Evolutionary conservation across 1,140 invertebrate genomes (phyloP).

Genomic region (Drosophila mauritiana): DNA sequence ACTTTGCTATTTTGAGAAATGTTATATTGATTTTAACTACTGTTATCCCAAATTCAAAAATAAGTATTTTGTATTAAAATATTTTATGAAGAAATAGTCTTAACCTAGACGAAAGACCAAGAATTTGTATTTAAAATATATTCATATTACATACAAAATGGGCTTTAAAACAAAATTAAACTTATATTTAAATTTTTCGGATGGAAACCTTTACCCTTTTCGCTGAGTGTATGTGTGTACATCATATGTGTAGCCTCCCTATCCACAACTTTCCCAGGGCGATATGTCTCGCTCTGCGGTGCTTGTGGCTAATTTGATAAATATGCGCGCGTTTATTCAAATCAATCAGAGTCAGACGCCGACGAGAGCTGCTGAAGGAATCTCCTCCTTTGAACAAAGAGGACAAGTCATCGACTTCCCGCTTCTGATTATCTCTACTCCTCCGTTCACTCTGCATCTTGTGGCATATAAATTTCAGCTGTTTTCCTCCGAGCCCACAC

Average conservation of each 20-base stretch:
- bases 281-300: constrained; percentile 41
- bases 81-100: no score
- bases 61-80: no score
- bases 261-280: constrained; percentile 13
- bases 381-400: constrained; percentile 6
- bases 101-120: no score
- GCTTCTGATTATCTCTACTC: constrained; percentile 13
- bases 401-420: constrained; percentile 29
- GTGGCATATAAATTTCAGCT: constrained; percentile 68
- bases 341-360: constrained; percentile 77
- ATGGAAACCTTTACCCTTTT: background rate
- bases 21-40: background rate
- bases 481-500: constrained; percentile 37
- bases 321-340: constrained; percentile 82
- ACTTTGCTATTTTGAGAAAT: background rate
- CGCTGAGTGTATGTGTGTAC: background rate
- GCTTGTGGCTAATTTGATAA: constrained; percentile 81
- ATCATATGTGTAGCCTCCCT: constrained; percentile 11
- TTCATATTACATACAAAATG: no score
- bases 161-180: no score
- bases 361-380: background rate
- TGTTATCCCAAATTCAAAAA: background rate
- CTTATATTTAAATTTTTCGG: no score
- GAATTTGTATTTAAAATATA: no score
- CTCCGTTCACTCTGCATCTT: constrained; percentile 41